These are phyloP conservation scores for Numenius phaeopus DNA, from an alignment of 2,797 vertebrate species.

Conservation along the genomic window DNA sequence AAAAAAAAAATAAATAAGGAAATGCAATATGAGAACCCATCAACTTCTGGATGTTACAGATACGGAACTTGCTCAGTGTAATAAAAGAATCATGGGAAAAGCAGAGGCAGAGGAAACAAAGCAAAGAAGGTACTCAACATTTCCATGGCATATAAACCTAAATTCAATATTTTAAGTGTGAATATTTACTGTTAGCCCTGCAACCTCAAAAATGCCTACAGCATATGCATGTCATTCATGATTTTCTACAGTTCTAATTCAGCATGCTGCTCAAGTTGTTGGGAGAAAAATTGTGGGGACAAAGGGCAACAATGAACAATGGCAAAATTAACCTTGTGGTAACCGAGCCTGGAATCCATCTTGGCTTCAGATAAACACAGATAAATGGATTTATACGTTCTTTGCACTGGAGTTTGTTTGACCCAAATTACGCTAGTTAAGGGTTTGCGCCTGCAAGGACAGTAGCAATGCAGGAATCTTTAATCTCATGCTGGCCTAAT, in stretches of 20 bases:
- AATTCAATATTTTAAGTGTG: slow-evolving; percentile 53
- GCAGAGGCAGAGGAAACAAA: slow-evolving; percentile 47
- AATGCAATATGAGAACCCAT: slow-evolving; percentile 46
- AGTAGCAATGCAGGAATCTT: neutral
- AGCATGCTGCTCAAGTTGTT: slow-evolving; percentile 29
- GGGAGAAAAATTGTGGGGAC: slow-evolving; percentile 13
- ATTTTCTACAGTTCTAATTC: slow-evolving; percentile 65
- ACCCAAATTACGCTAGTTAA: neutral
- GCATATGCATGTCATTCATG: slow-evolving; percentile 34
- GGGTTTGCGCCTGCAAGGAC: neutral
- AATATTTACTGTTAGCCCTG: slow-evolving; percentile 25
- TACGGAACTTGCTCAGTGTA: slow-evolving; percentile 45
- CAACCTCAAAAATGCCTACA: slow-evolving; percentile 46
- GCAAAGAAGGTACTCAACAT: slow-evolving; percentile 57
- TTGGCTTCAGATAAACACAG: neutral
- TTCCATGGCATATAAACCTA: slow-evolving; percentile 59
- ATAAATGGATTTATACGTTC: neutral
- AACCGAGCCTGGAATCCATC: neutral
- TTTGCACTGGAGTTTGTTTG: neutral
- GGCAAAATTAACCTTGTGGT: slow-evolving; percentile 10
- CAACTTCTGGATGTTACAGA: slow-evolving; percentile 62
- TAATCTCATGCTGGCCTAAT: neutral
- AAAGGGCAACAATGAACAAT: slow-evolving; percentile 17
- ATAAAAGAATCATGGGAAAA: slow-evolving; percentile 73
- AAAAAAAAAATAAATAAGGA: slow-evolving; percentile 42